Conservation (phyloP, 2,797 vertebrate genomes). For the Pseudochirops corinnae region DNA sequence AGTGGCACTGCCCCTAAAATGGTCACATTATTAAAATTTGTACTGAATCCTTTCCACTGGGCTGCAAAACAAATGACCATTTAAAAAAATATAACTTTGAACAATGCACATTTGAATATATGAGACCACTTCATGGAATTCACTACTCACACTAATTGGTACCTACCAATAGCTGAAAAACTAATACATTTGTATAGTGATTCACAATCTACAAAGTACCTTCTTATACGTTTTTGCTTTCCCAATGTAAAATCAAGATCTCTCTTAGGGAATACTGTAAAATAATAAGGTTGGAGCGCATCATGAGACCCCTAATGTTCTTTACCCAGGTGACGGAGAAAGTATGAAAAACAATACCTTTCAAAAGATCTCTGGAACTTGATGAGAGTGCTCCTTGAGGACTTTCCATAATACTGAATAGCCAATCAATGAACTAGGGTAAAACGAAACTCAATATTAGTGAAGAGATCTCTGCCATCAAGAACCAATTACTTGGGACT, state of each 20-base stretch:
- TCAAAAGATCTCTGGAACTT: slow-evolving; percentile 83
- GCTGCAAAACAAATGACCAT: neutral
- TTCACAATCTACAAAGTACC: neutral
- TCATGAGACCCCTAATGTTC: neutral
- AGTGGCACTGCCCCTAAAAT: neutral
- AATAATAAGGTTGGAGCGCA: neutral
- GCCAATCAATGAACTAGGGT: slow-evolving; percentile 95
- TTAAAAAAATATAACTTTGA: neutral
- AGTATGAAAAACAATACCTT: slow-evolving; percentile 84
- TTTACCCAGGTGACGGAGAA: neutral
- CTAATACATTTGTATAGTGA: neutral
- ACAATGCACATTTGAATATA: neutral
- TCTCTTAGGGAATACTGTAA: neutral
- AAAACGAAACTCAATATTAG: slow-evolving; percentile 67
- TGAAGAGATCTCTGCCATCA: neutral
- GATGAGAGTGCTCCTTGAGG: slow-evolving; percentile 88
- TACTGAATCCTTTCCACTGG: neutral
- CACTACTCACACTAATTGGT: neutral
- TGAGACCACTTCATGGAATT: neutral
- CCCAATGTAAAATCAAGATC: neutral
- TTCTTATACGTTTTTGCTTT: neutral
- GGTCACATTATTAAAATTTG: neutral
- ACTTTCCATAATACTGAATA: slow-evolving; percentile 90
- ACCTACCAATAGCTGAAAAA: neutral
- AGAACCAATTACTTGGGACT: neutral